These are phyloP conservation scores for Coboldia fuscipes DNA, from an alignment of 1,140 invertebrate species.

Conservation along the genomic window DNA sequence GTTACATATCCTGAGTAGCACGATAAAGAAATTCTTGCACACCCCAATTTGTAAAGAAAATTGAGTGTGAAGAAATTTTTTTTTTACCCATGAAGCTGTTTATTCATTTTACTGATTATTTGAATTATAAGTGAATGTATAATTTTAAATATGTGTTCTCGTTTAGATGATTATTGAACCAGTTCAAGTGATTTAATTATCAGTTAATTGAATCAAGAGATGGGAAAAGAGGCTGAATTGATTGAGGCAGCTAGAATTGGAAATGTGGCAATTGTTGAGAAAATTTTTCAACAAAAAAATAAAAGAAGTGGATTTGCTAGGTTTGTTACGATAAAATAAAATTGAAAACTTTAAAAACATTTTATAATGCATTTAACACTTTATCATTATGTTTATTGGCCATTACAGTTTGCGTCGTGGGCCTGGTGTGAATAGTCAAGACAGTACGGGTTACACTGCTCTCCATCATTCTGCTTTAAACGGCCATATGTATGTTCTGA, in stretches of 20 bases:
- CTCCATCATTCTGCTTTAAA: conserved; percentile 88
- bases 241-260: conserved; percentile 85
- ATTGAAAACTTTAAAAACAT: neutral
- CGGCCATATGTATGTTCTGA: conserved; percentile 60
- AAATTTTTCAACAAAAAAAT: conserved; percentile 69
- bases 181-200: too few species aligned
- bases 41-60: too few species aligned
- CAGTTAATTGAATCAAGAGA: conserved; percentile 21
- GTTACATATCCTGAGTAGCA: too few species aligned
- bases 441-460: conserved; percentile 82
- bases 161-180: too few species aligned
- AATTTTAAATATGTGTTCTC: too few species aligned
- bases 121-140: too few species aligned
- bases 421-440: conserved; percentile 79
- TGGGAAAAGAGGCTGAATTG: conserved; percentile 93
- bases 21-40: too few species aligned
- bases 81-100: too few species aligned
- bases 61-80: too few species aligned
- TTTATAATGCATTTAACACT: neutral
- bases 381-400: neutral
- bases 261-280: conserved; percentile 70
- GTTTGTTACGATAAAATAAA: conserved; percentile 31
- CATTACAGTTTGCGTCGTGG: conserved; percentile 60
- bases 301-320: conserved; percentile 82
- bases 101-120: too few species aligned